Base-by-base conservation (phyloP, 2,888 invertebrate genomes). In the Andrena trimmerana region DNA sequence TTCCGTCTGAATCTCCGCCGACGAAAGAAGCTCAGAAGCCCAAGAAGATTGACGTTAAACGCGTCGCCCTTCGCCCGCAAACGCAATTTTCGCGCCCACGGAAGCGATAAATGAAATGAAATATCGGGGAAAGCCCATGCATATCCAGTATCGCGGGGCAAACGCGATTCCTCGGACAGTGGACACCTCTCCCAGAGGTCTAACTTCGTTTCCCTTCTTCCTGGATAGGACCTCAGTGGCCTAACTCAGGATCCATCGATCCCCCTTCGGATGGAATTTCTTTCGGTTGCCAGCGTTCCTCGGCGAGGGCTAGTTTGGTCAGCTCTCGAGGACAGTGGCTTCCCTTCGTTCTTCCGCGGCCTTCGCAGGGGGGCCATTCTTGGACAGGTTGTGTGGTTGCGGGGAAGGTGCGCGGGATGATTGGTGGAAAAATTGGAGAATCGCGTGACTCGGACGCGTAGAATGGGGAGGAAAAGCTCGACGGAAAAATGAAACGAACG, bases 41-140 rank as follows among this genome's bases (percentile, higher is more conserved):
- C 57, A 20, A 57, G 57, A 57, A 27, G n/a, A n/a, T 29, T 42
- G 13, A 13, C 65, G 59, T 70, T 78, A 59, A 65, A 78, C 73
- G 52, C 59, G 27, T 13, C 63, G 33, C 7, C 50, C 50, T 50
- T 29, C n/a, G 65, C 13, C 62, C 50, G 78, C 54, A 78, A 80
- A 75, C 66, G 57, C 73, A 71, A 75, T 81, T 54, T 52, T 72
- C 57, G 62, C 75, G 67, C 20, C 42, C 66, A 68, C 63, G 68
- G 67, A 24, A 66, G 57, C 82, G 73, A 70, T n/a, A 80, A 81
- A 75, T 60, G 60, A 71, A 75, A 80, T 80, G 50, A 80, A 66
- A 80, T 67, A 76, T 82, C 57, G 63, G 57, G 60, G 60, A 71
- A 75, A 68, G 62, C 65, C 65, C 73, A 80, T 82, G 81, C 73